A percentile compares a stretch with the other conserved stretches of the same genome.
Evolutionary conservation across 2,113 vertebrate species (phyloP).

Genomic region (Ondatra zibethicus): DNA sequence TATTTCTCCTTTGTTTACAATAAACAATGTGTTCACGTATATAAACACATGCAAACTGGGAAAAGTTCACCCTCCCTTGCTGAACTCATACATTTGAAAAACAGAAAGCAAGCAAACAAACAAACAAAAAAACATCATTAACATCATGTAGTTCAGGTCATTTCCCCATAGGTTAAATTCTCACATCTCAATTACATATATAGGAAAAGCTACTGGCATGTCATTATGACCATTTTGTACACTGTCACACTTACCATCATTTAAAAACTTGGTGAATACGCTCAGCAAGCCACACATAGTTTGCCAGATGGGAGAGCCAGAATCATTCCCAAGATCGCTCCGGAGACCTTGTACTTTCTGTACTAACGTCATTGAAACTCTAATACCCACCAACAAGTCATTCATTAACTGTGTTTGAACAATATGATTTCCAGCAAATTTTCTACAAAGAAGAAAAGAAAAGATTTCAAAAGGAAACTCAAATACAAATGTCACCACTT

Average conservation of each 20-base stretch:
- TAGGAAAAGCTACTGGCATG: not conserved
- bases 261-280: conserved; percentile 90
- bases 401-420: conserved; percentile 94
- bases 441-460: conserved; percentile 84
- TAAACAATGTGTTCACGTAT: not conserved
- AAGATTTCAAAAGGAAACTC: conserved; percentile 54
- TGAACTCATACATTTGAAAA: conserved; percentile 38
- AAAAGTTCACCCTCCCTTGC: conserved; percentile 30
- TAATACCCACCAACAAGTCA: conserved; percentile 90
- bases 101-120: not conserved
- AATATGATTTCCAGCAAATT: conserved; percentile 89
- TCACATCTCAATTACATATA: not conserved
- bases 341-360: conserved; percentile 90
- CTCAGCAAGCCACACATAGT: conserved; percentile 90
- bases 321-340: conserved; percentile 77
- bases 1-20: conserved; percentile 29
- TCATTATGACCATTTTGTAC: conserved; percentile 36
- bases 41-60: not conserved
- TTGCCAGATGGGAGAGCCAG: conserved; percentile 83
- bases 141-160: not conserved
- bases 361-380: conserved; percentile 93
- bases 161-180: not conserved
- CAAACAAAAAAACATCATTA: not conserved
- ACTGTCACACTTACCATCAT: conserved; percentile 88
- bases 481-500: conserved; percentile 13